A percentile compares a stretch with the other conserved stretches of the same genome.
Conservation (phyloP, 2,113 vertebrate genomes). For the Pteropus alecto region DNA sequence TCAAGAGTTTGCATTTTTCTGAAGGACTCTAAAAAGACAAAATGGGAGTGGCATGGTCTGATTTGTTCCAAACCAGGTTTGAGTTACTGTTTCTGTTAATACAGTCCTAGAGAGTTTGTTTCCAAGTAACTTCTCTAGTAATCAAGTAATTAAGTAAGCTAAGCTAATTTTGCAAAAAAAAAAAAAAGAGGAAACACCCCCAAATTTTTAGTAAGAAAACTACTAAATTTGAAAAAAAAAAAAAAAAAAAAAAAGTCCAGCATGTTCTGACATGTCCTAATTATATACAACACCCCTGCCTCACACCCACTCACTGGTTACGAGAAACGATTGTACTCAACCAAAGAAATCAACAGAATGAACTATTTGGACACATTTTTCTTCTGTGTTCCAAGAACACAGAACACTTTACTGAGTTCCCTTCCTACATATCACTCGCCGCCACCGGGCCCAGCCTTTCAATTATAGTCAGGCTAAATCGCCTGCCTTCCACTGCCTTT, state of each 20-base stretch:
- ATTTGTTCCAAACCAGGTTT: not conserved
- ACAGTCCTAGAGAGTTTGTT: not conserved
- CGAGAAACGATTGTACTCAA: not conserved
- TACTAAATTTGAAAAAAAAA: too few species aligned
- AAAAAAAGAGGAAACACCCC: too few species aligned
- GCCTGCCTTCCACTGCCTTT: conserved; percentile 24
- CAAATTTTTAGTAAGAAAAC: too few species aligned
- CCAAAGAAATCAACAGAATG: conserved; percentile 3
- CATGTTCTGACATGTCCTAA: not conserved
- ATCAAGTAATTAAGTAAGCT: not conserved
- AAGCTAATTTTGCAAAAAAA: not conserved
- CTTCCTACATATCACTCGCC: not conserved
- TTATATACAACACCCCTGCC: not conserved
- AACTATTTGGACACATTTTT: not conserved
- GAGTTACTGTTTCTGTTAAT: not conserved
- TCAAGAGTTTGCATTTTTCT: not conserved
- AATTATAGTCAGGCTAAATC: not conserved
- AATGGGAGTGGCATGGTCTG: accelerated
- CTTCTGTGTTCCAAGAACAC: not conserved
- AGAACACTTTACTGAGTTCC: not conserved
- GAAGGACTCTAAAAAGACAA: not conserved
- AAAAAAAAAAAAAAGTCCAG: not conserved
- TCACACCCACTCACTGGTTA: not conserved
- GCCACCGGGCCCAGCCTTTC: not conserved
- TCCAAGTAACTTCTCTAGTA: not conserved